These are phyloP conservation scores for Burhinus bistriatus DNA, from an alignment of 2,113 vertebrate species.

Conservation along the genomic window DNA sequence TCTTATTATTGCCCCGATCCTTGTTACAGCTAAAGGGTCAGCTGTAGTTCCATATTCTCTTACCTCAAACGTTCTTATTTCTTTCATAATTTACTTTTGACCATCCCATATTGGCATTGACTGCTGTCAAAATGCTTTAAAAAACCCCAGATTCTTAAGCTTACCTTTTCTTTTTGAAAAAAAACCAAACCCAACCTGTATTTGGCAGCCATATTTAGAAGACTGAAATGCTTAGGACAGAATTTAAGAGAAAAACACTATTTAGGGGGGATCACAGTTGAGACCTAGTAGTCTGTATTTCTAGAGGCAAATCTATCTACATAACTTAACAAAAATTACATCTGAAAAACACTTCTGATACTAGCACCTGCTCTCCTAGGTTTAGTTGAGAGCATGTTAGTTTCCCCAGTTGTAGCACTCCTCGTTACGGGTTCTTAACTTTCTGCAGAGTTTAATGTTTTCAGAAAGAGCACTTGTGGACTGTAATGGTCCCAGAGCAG, in stretches of 20 bases:
- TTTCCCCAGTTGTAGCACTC: not conserved
- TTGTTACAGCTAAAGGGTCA: not conserved
- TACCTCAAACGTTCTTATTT: not conserved
- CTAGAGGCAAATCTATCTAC: not conserved
- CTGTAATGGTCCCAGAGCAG: not conserved
- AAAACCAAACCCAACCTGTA: not conserved
- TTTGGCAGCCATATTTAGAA: not conserved
- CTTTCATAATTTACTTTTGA: not conserved
- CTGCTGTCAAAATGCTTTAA: not conserved
- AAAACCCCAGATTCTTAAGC: not conserved
- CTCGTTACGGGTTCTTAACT: not conserved
- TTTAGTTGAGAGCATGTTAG: not conserved
- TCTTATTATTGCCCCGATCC: not conserved
- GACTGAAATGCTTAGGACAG: not conserved
- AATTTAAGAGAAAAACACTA: not conserved
- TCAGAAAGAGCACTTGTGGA: not conserved
- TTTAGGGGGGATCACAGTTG: not conserved
- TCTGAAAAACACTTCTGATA: not conserved
- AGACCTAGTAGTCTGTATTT: not conserved
- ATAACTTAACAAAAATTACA: not conserved
- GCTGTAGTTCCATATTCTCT: not conserved
- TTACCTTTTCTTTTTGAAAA: not conserved
- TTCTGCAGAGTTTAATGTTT: not conserved
- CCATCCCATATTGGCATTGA: not conserved
- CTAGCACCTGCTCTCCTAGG: not conserved